Base-by-base conservation (phyloP, 2,888 invertebrate genomes). In the Ennomos fuscantarius region DNA sequence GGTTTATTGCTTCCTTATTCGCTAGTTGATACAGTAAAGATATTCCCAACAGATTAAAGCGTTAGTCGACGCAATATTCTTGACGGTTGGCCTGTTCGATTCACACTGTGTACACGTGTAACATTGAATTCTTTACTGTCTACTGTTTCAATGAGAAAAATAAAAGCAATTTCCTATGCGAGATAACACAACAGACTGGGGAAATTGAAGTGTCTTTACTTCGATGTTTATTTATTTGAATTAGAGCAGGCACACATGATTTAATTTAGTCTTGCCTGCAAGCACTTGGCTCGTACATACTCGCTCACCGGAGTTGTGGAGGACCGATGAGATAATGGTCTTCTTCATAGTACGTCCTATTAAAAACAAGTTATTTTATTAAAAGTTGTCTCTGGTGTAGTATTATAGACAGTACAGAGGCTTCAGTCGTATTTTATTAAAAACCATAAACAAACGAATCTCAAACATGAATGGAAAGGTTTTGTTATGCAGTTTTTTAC, bases 131-230 rank as follows among this genome's bases (percentile, higher is more conserved):
- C 57, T 62, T 54, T 76, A 66, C 69, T 51, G 46, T 58, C 68
- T 63, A 69, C 73, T 79, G 75, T 78, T 76, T 75, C 61, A 61
- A 70, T 73, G 67, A 73, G 72, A 80, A 81, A 79, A 82, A 79
- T 79, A 63, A 76, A 76, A 78, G 69, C 77, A 76, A 82, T 82
- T 80, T 80, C 74, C 79, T 71, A 66, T 77, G 69, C 68, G 66
- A 24, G 24, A 68, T 70, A 71, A 59, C 53, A 63, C 65, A 73
- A 73, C 74, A 70, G 61, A 72, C 70, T 68, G 55, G 69, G 75
- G 69, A 74, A 73, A 74, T 76, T 68, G 71, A 74, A 62, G 65
- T 68, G 65, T 71, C 69, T 68, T 65, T 50, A 68, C 65, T 62
- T 61, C 56, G 57, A 62, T 70, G 62, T 68, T 57, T 67, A 62